phyloP scores from a whole-genome alignment of 2,888 invertebrate species.

The Eulithis testata region DNA sequence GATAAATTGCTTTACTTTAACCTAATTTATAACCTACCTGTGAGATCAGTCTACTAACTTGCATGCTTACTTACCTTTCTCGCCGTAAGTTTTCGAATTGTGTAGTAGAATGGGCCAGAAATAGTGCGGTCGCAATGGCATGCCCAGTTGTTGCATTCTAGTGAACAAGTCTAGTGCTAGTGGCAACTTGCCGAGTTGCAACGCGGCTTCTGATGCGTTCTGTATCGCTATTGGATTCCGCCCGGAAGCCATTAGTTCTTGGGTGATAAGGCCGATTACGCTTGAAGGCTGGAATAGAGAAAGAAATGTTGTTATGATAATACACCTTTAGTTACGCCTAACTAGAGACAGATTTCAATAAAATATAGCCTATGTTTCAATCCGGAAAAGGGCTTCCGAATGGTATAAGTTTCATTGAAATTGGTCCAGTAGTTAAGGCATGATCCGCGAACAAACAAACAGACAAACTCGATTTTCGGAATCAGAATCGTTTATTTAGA shows the following conservation, averaged over 20 bases:
- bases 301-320: background rate
- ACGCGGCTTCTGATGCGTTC: conserved; percentile 80
- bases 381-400: too few species aligned
- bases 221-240: conserved; percentile 79
- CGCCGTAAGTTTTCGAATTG: conserved; percentile 77
- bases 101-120: conserved; percentile 87
- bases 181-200: conserved; percentile 74
- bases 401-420: too few species aligned
- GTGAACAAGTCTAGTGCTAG: conserved; percentile 75
- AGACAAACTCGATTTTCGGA: too few species aligned
- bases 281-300: conserved; percentile 68
- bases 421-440: too few species aligned
- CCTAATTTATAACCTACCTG: too few species aligned
- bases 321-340: too few species aligned
- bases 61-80: conserved; percentile 69
- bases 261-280: conserved; percentile 69
- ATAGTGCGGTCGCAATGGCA: conserved; percentile 84
- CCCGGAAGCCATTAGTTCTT: conserved; percentile 74
- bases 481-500: too few species aligned
- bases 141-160: conserved; percentile 68
- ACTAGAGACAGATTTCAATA: too few species aligned
- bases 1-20: too few species aligned
- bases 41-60: background rate
- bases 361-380: too few species aligned
- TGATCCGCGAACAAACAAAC: too few species aligned